Base-by-base conservation (phyloP, 2,888 invertebrate species). In the Aleiodes testaceus region DNA sequence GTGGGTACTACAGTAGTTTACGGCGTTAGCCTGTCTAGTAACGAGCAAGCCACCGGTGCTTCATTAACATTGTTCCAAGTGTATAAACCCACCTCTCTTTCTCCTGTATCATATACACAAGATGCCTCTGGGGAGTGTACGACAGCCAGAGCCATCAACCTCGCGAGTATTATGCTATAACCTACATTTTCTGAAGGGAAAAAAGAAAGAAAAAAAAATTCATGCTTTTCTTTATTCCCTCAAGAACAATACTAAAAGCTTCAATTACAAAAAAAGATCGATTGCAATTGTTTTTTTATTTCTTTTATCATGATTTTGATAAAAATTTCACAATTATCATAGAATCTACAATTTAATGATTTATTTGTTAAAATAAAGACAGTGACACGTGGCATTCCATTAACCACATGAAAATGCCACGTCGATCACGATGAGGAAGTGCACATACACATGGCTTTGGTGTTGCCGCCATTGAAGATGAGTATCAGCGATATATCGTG, bases 31-130 rank as follows among this genome's bases (percentile, higher is more conserved):
- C 44, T 44, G 61, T 61, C 61, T 26, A 22, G 16, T 20, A 68
- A 45, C 18, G 50, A 42, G 45, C 45, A 69, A 61, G 64, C 22
- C 49, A 69, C 69, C 55, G 20, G 55, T 66, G 67, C 72, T 74
- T 72, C 65, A 74, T 72, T 70, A 72, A 72, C 70, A 74, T 72
- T 69, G 68, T 72, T 74, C 22, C 26, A 53, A 44, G 52, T 55
- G 64, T 70, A 44, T 11, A 42, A 16, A 47, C 55, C 14, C 66
- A 59, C 36, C 36, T 7, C 9, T 36, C 36, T 7, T 36, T 7
- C 36, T 36, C 11, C 36, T 53, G 53, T 26, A 55, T 55, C 55
- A 55, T 55, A 26, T 55, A 55, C 55, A 30, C 55, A n/a, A 36
- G 55, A 55, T 55, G 55, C 26, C 55, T 55, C 55, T 30, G 30